Base-by-base conservation (phyloP, 1,140 invertebrate species). In the Cotesia vestalis region DNA sequence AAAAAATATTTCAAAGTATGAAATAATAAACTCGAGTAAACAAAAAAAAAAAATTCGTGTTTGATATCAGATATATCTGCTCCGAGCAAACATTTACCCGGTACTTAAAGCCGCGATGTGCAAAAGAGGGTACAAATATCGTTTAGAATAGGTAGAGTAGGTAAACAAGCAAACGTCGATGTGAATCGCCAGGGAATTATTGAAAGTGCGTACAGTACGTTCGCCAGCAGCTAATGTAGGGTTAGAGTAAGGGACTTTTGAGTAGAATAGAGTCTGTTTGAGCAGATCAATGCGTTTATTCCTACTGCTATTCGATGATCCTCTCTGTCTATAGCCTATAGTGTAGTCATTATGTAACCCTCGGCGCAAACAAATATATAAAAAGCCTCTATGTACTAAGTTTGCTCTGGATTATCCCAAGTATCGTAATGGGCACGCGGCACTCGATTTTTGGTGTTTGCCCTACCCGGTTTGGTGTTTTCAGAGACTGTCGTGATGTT, bases 21-120 rank as follows among this genome's bases (percentile, higher is more conserved):
- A n/a, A 55, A 20, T 6, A 55, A 55, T 55, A 55, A 55, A 55
- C 53, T 9, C 11, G 12, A 20, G 12, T 55, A 55, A 55, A 14
- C 5, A 55, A n/a, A 55, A 55, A 55, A 55, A 52, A 52, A 52
- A n/a, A 52, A 11, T 8, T 27, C 27, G 27, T 27, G 27, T 40
- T 59, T 17, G 57, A 17, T 14, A n/a, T 27, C 27, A 53, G 8
- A 71, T 40, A 71, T 46, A 38, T 52, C 5, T 27, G 60, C 36
- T 63, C 9, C 20, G 34, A 64, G 77, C 74, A 80, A 79, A 80
- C 75, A 79, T 80, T 79, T 80, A 57, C 78, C 74, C 61, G 75
- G 67, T 76, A 78, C 76, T 71, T 74, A 77, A 77, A 78, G 77
- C 73, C 73, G 72, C 14, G n/a, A 8, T 27, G 27, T 12, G 34